phyloP scores from a whole-genome alignment of 2,888 invertebrate species.

The Baccha elongata region DNA sequence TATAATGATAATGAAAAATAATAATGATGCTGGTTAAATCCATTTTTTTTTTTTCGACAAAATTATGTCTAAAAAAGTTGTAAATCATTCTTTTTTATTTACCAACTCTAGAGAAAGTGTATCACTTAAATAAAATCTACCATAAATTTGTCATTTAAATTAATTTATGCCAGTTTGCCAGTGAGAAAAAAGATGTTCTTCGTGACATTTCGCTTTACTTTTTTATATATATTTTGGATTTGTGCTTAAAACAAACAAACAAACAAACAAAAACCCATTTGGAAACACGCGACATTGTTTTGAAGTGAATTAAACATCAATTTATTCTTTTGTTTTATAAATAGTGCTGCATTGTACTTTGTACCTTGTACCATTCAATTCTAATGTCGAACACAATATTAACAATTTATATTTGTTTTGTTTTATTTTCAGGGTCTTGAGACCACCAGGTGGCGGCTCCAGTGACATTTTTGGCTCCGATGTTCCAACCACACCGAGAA shows the following conservation, averaged over 20 bases:
- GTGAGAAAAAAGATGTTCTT: neutral
- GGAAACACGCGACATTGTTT: slow-evolving; percentile 27
- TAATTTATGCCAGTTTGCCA: neutral
- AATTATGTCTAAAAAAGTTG: neutral
- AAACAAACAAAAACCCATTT: neutral
- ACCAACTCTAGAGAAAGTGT: slow-evolving; percentile 21
- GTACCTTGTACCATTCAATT: neutral
- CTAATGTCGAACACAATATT: neutral
- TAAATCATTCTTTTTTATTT: neutral
- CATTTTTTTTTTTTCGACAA: slow-evolving; percentile 9
- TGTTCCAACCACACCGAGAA: slow-evolving; percentile 80
- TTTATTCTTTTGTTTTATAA: slow-evolving; percentile 46
- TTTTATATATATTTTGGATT: neutral
- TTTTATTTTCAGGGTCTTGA: slow-evolving; percentile 84
- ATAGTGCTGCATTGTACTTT: slow-evolving; percentile 13
- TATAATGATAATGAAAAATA: slow-evolving; percentile 39
- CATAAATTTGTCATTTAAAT: neutral
- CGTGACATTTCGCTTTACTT: neutral
- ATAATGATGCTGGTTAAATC: slow-evolving; percentile 19
- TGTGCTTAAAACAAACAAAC: no score
- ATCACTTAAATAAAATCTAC: neutral
- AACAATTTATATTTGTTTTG: slow-evolving; percentile 65
- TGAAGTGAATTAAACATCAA: neutral
- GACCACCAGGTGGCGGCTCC: slow-evolving; percentile 86
- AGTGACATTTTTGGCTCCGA: slow-evolving; percentile 84